phyloP scores from a whole-genome alignment of 1,140 invertebrate genomes.

The Pogonomyrmex barbatus region DNA sequence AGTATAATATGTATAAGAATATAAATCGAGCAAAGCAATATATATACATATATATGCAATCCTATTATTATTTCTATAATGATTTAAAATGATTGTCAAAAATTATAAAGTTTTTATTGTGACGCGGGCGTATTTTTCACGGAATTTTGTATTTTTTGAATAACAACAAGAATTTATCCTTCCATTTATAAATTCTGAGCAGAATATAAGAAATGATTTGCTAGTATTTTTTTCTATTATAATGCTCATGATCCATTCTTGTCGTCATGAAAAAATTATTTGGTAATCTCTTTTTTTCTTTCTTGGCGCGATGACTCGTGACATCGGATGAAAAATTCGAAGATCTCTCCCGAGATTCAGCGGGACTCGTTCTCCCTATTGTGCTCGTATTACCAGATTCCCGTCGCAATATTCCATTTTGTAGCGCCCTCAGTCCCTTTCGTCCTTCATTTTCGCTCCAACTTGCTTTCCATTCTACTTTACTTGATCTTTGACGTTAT shows the following conservation, averaged over 20 bases:
- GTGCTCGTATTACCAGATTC: conserved; percentile 54
- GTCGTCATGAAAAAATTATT: conserved; percentile 28
- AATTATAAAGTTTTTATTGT: conserved; percentile 20
- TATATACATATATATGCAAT: not conserved
- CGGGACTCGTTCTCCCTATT: conserved; percentile 51
- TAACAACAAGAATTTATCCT: not conserved
- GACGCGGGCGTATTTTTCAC: not conserved
- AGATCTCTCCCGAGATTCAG: conserved; percentile 63
- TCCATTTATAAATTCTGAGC: not conserved
- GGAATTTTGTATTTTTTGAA: not conserved
- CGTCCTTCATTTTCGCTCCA: conserved; percentile 63
- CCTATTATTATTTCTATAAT: conserved; percentile 45
- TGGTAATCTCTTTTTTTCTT: conserved; percentile 7
- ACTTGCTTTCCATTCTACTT: conserved; percentile 73
- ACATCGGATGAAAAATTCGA: conserved; percentile 53
- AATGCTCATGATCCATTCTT: not conserved
- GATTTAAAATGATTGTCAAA: conserved; percentile 14
- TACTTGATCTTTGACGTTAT: conserved; percentile 74
- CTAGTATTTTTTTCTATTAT: not conserved
- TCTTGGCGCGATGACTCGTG: not conserved
- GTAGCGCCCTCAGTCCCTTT: conserved; percentile 24
- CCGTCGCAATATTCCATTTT: conserved; percentile 66
- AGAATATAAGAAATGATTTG: not conserved
- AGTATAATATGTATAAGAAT: conserved; percentile 5
- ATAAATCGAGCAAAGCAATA: too few species aligned